A percentile compares a stretch with the other conserved stretches of the same genome.
Evolutionary conservation across 2,888 invertebrate genomes (phyloP).

Genomic region (Spilosoma lubricipeda): DNA sequence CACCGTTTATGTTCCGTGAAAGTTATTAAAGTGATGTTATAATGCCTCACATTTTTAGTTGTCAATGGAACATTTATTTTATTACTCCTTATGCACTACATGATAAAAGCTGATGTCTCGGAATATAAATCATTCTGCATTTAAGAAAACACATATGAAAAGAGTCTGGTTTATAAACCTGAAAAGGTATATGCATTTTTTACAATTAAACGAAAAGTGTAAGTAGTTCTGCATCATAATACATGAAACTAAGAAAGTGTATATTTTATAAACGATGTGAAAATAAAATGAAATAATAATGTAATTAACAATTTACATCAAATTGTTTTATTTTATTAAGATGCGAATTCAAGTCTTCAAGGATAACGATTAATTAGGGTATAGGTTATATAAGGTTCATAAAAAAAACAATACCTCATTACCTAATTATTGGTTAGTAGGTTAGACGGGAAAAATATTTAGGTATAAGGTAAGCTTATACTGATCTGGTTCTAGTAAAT

Average conservation of each 20-base stretch:
- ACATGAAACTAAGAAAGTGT: too few relatives aligned
- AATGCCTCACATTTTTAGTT: conserved; percentile 21
- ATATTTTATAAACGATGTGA: too few relatives aligned
- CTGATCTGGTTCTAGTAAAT: neutral
- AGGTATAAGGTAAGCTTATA: neutral
- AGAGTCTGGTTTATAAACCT: neutral
- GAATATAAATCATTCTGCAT: neutral
- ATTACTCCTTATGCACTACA: neutral
- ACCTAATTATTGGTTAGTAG: too few relatives aligned
- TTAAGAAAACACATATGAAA: neutral
- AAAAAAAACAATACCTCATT: neutral
- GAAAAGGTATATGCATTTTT: neutral
- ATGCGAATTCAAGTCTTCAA: neutral
- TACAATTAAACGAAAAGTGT: neutral
- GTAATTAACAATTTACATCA: neutral
- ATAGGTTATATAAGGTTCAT: too few relatives aligned
- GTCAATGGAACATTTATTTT: conserved; percentile 7
- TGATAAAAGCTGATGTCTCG: neutral
- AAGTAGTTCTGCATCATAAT: too few relatives aligned
- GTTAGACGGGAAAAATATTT: neutral
- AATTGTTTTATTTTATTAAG: neutral
- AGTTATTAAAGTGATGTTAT: conserved; percentile 26
- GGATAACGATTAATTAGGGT: too few relatives aligned
- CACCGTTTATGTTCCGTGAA: conserved; percentile 34
- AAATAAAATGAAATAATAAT: neutral